Conservation (phyloP, 2,797 vertebrate species). For the Epinephelus malabaricus region DNA sequence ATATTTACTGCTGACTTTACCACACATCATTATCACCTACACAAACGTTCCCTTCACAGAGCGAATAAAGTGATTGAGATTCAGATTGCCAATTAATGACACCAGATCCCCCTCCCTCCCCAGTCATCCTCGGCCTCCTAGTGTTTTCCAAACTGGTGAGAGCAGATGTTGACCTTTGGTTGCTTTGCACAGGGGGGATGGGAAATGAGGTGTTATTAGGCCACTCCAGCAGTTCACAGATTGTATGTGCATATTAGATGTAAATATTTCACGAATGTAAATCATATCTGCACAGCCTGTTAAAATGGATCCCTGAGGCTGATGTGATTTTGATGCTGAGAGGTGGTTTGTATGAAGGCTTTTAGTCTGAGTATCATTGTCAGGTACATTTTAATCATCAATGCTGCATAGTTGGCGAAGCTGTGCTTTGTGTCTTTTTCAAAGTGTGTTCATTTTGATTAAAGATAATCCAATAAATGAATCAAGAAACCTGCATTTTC, state of each 20-base stretch:
- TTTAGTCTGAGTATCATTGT: not conserved
- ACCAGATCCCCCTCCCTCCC: not conserved
- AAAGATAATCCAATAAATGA: not conserved
- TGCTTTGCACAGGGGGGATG: slow-evolving; percentile 39
- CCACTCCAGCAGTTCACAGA: slow-evolving; percentile 54
- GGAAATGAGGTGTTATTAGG: slow-evolving; percentile 45
- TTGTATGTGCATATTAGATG: slow-evolving; percentile 48
- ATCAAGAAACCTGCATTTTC: not conserved
- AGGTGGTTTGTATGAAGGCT: slow-evolving; percentile 19
- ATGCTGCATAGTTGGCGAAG: not conserved
- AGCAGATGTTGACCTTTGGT: slow-evolving; percentile 74
- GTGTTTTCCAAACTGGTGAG: slow-evolving; percentile 55
- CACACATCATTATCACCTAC: not conserved
- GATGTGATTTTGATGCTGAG: slow-evolving; percentile 22
- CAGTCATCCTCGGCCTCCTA: slow-evolving; percentile 36
- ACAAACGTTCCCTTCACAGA: not conserved
- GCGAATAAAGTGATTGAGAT: slow-evolving; percentile 19
- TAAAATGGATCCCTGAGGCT: not conserved
- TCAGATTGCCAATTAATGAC: slow-evolving; percentile 47
- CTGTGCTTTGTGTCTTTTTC: not conserved
- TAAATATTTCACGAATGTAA: slow-evolving; percentile 66
- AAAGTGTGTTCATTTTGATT: not conserved
- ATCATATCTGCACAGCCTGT: slow-evolving; percentile 22
- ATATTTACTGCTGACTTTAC: not conserved
- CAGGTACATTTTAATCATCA: slow-evolving; percentile 11